Percentiles rank a stretch among this genome's conserved stretches.
Conservation (phyloP, 2,113 vertebrate genomes). For the Takifugu flavidus region DNA sequence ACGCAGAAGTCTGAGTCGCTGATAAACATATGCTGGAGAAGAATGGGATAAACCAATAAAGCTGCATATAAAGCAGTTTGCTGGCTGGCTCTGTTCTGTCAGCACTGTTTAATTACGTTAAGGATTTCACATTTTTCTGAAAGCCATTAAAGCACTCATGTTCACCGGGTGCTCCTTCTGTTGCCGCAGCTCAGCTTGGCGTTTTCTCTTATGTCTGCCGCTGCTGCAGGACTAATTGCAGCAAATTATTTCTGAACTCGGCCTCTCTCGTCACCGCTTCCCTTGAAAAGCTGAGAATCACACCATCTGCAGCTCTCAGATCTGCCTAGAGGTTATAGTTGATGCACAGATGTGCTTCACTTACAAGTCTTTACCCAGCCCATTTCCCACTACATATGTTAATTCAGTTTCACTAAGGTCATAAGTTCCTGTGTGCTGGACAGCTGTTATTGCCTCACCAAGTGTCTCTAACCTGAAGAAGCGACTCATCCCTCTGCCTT, state of each 20-base stretch:
- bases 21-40: slow-evolving; percentile 44
- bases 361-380: slow-evolving; percentile 12
- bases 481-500: not conserved
- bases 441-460: not conserved
- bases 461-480: slow-evolving; percentile 8
- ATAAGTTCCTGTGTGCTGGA: slow-evolving; percentile 18
- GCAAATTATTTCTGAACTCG: slow-evolving; percentile 28
- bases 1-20: slow-evolving; percentile 11
- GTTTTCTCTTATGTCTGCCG: slow-evolving; percentile 22
- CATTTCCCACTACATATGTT: slow-evolving; percentile 7
- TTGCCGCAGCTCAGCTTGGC: slow-evolving; percentile 19
- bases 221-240: slow-evolving; percentile 42
- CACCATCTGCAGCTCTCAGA: slow-evolving; percentile 41
- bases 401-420: slow-evolving; percentile 25
- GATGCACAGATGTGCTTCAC: slow-evolving; percentile 36
- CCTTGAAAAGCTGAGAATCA: slow-evolving; percentile 41
- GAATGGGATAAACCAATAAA: slow-evolving; percentile 42
- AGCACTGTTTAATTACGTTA: slow-evolving; percentile 12
- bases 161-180: not conserved
- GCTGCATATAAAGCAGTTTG: slow-evolving; percentile 13
- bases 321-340: slow-evolving; percentile 21
- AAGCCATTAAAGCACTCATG: slow-evolving; percentile 13
- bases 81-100: slow-evolving; percentile 9
- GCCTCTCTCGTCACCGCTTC: slow-evolving; percentile 14
- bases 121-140: slow-evolving; percentile 1